phyloP scores from a whole-genome alignment of 2,113 vertebrate species.

The Aleadryas rufinucha region DNA sequence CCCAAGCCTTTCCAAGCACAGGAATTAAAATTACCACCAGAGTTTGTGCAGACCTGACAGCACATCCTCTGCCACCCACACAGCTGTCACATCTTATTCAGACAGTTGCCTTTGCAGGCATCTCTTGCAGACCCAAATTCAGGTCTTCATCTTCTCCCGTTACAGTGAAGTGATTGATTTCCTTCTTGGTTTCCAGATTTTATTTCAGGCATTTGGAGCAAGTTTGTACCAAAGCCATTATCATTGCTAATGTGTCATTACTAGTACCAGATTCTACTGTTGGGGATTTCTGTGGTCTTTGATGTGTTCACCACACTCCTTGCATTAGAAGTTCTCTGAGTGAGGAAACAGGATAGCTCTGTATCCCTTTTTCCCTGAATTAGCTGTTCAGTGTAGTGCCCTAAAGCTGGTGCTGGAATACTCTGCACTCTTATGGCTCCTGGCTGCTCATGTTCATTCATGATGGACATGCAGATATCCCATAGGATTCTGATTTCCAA shows the following conservation, averaged over 20 bases:
- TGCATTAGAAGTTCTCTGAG: not conserved
- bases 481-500: not conserved
- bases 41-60: not conserved
- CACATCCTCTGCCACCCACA: not conserved
- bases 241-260: not conserved
- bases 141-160: not conserved
- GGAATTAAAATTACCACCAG: not conserved
- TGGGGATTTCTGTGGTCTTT: not conserved
- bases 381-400: not conserved
- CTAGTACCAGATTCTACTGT: not conserved
- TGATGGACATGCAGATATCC: not conserved
- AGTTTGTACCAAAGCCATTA: not conserved
- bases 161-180: not conserved
- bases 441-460: not conserved
- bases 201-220: not conserved
- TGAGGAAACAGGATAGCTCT: not conserved
- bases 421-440: not conserved
- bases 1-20: not conserved
- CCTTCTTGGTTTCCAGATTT: not conserved
- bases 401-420: not conserved
- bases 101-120: not conserved
- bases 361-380: not conserved
- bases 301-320: not conserved
- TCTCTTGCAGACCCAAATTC: not conserved
- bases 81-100: not conserved